A percentile compares a stretch with the other conserved stretches of the same genome.
phyloP scores from a whole-genome alignment of 2,888 invertebrate species.

The Hyposoter didymator region DNA sequence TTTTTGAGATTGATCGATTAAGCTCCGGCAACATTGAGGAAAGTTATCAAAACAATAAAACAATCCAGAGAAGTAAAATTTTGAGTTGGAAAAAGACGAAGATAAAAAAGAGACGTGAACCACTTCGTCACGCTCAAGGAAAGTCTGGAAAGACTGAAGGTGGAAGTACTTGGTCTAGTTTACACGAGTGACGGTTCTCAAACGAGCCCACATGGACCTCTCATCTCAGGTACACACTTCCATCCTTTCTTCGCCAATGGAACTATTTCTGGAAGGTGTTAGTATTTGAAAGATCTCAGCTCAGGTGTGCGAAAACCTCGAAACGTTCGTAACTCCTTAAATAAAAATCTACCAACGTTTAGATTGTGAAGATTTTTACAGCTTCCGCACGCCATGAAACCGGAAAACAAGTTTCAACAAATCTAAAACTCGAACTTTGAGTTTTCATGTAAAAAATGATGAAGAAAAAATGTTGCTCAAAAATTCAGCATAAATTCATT shows the following conservation, averaged over 20 bases:
- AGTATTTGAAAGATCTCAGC: not conserved
- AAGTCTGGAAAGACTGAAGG: constrained; percentile 71
- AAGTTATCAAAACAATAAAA: not conserved
- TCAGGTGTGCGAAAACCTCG: constrained; percentile 2
- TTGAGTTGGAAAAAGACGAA: not conserved
- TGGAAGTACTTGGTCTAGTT: constrained; percentile 78
- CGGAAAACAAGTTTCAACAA: not conserved
- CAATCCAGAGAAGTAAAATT: not conserved
- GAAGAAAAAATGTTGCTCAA: not conserved
- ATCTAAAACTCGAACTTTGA: not conserved
- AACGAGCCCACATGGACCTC: constrained; percentile 63
- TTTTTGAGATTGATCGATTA: not conserved
- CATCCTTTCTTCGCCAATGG: constrained; percentile 28
- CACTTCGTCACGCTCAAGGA: constrained; percentile 78
- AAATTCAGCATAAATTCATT: too few species aligned
- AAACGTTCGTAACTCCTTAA: not conserved
- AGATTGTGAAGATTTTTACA: not conserved
- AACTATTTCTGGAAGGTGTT: constrained; percentile 2
- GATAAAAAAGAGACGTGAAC: constrained; percentile 65
- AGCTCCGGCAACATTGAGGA: not conserved
- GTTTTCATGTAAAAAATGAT: not conserved
- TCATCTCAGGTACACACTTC: constrained; percentile 30
- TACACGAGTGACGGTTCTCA: constrained; percentile 75
- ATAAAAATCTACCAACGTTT: not conserved
- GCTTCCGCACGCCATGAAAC: not conserved